phyloP scores from a whole-genome alignment of 2,888 invertebrate genomes.

The Raillietiella orientalis region DNA sequence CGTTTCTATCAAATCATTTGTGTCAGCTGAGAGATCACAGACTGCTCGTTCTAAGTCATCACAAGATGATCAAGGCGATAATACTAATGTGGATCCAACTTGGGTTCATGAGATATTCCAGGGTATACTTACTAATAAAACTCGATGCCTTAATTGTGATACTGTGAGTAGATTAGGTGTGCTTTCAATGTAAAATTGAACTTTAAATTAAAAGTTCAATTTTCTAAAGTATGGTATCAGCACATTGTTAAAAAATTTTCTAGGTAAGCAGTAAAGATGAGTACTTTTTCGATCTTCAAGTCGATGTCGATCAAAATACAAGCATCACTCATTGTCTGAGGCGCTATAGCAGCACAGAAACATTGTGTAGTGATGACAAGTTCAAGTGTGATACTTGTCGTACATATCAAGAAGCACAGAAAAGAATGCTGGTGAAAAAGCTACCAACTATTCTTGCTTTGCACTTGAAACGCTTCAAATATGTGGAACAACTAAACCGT shows the following conservation, averaged over 20 bases:
- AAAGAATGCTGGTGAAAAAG: conserved; percentile 93
- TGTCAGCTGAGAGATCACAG: background rate
- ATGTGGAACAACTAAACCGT: conserved; percentile 91
- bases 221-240: no score
- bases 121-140: conserved; percentile 95
- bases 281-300: conserved; percentile 92
- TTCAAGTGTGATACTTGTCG: conserved; percentile 98
- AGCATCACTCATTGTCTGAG: conserved; percentile 92
- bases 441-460: conserved; percentile 86
- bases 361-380: conserved; percentile 93
- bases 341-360: conserved; percentile 95
- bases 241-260: conserved; percentile 4
- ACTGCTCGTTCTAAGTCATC: background rate
- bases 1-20: conserved; percentile 1
- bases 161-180: conserved; percentile 30
- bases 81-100: conserved; percentile 34
- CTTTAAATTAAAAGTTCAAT: no score
- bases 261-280: conserved; percentile 85
- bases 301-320: conserved; percentile 97
- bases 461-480: conserved; percentile 88
- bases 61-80: background rate
- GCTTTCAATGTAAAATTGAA: no score
- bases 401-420: conserved; percentile 93
- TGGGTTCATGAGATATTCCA: conserved; percentile 99
- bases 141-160: conserved; percentile 95